Conservation (phyloP, 2,797 vertebrate species). For the Falco columbarius region DNA sequence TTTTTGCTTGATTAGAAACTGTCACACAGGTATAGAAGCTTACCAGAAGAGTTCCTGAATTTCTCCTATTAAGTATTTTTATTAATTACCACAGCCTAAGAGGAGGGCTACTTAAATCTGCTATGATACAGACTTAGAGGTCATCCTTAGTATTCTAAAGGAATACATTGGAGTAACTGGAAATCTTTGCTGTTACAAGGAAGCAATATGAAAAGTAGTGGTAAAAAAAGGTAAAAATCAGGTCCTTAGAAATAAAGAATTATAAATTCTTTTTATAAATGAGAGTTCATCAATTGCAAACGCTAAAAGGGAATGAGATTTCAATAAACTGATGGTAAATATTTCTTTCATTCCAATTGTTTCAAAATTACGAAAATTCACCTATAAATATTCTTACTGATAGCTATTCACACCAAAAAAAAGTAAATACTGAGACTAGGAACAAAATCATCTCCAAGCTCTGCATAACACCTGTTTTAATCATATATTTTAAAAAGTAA, state of each 20-base stretch:
- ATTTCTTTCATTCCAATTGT: background rate
- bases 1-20: background rate
- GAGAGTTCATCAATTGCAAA: background rate
- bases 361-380: background rate
- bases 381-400: background rate
- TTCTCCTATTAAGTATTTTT: background rate
- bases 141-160: background rate
- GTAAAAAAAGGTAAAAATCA: too few relatives aligned
- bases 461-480: background rate
- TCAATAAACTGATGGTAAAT: background rate
- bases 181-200: background rate
- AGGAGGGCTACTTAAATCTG: background rate
- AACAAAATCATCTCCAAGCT: background rate
- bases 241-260: background rate
- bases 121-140: background rate
- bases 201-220: background rate
- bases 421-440: background rate
- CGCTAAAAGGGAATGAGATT: rapidly evolving
- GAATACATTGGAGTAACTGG: background rate
- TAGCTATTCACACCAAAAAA: background rate
- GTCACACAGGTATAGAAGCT: background rate
- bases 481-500: background rate
- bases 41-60: background rate
- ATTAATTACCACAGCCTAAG: background rate
- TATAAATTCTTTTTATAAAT: background rate